These are phyloP conservation scores for Pyrgus malvae DNA, from an alignment of 2,888 invertebrate genomes.

Conservation along the genomic window DNA sequence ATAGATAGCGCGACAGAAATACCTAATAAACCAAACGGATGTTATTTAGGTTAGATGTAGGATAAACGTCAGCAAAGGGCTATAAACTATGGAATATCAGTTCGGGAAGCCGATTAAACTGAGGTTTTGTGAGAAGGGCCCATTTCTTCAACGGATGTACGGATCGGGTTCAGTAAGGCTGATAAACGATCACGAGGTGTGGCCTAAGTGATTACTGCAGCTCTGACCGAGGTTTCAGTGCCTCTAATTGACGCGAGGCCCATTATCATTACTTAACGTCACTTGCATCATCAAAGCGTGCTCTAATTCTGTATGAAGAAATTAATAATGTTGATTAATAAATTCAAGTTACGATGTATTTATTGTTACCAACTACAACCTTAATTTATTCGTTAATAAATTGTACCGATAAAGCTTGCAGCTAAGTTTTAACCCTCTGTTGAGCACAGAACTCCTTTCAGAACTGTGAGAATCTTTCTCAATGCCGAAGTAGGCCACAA, in stretches of 20 bases:
- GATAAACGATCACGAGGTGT: slow-evolving; percentile 66
- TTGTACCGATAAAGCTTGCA: too few species aligned
- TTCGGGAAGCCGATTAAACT: slow-evolving; percentile 15
- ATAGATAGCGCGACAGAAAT: neutral
- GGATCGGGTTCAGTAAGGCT: slow-evolving; percentile 52
- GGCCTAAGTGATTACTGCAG: slow-evolving; percentile 80
- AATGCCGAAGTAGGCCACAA: too few species aligned
- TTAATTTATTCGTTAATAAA: too few species aligned
- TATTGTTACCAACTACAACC: too few species aligned
- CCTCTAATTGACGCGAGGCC: slow-evolving; percentile 42
- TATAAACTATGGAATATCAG: neutral
- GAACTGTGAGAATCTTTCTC: too few species aligned
- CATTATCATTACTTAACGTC: slow-evolving; percentile 39
- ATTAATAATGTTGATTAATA: too few species aligned
- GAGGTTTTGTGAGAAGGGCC: slow-evolving; percentile 14
- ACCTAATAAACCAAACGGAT: neutral
- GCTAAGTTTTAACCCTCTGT: too few species aligned
- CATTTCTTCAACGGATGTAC: slow-evolving; percentile 51
- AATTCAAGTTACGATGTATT: too few species aligned
- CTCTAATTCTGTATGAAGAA: too few species aligned
- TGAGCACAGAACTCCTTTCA: too few species aligned
- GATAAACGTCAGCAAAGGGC: neutral
- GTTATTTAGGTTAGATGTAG: neutral
- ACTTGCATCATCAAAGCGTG: slow-evolving; percentile 14
- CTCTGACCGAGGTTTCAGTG: slow-evolving; percentile 47